A percentile compares a stretch with the other conserved stretches of the same genome.
phyloP scores from a whole-genome alignment of 2,113 vertebrate species.

The Eurypyga helias region DNA sequence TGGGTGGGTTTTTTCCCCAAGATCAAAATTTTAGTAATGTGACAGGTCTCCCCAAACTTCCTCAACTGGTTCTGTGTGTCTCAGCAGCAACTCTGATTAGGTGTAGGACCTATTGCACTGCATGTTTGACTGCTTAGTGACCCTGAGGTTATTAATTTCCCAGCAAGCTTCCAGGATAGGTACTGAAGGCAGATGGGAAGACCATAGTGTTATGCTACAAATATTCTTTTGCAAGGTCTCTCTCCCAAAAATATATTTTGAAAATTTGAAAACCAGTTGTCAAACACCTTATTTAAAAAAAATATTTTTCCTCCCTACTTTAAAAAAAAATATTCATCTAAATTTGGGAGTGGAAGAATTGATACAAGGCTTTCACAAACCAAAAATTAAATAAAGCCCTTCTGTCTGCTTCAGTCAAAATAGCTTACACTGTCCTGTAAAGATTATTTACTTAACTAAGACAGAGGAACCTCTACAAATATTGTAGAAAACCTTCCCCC shows the following conservation, averaged over 20 bases:
- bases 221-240: neutral
- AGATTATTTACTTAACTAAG: neutral
- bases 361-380: neutral
- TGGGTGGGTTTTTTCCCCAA: fast-evolving
- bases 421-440: neutral
- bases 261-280: neutral
- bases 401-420: neutral
- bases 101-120: neutral
- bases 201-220: neutral
- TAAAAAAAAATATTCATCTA: neutral
- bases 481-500: neutral
- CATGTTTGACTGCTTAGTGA: neutral
- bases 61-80: neutral
- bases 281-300: neutral
- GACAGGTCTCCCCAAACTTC: neutral
- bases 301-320: no score
- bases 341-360: neutral
- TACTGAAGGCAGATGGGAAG: neutral
- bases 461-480: neutral
- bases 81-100: neutral
- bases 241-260: neutral
- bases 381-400: neutral
- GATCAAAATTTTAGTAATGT: neutral
- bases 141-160: neutral
- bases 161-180: neutral